Percentiles rank a stretch among this genome's conserved stretches.
Conservation (phyloP, 2,113 vertebrate species). For the Chloropsis cyanopogon region DNA sequence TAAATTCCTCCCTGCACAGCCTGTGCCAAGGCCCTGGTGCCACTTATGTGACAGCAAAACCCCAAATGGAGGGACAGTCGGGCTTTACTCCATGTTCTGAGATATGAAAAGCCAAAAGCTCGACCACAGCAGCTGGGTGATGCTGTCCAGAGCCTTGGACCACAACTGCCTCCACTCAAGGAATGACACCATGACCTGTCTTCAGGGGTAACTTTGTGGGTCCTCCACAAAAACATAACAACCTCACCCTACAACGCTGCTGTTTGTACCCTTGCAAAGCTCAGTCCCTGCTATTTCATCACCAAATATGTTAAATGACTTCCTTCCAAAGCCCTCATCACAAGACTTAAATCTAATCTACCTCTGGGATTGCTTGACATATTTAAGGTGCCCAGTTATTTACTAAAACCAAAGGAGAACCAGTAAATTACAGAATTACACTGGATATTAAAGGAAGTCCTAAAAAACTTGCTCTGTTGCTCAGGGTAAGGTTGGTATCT, state of each 20-base stretch:
- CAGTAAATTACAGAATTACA: neutral
- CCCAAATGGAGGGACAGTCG: rapidly evolving
- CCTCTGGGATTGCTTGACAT: neutral
- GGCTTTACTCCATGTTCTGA: neutral
- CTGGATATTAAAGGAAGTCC: neutral
- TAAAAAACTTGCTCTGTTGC: neutral
- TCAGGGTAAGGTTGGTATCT: neutral
- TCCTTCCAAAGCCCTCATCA: neutral
- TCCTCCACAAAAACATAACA: neutral
- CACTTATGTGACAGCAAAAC: neutral
- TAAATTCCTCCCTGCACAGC: neutral
- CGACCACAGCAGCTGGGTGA: rapidly evolving
- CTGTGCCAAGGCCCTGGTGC: neutral
- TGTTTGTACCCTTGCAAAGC: neutral
- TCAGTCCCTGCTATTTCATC: neutral
- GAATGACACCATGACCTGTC: neutral
- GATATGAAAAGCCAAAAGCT: neutral
- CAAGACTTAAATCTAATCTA: neutral
- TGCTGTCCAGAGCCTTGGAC: neutral
- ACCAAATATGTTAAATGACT: neutral
- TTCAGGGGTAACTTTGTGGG: neutral
- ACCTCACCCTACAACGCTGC: rapidly evolving
- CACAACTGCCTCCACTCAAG: neutral
- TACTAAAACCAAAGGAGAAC: neutral
- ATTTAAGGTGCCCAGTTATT: neutral